Conservation (phyloP, 2,888 invertebrate species). For the Melolontha melolontha region DNA sequence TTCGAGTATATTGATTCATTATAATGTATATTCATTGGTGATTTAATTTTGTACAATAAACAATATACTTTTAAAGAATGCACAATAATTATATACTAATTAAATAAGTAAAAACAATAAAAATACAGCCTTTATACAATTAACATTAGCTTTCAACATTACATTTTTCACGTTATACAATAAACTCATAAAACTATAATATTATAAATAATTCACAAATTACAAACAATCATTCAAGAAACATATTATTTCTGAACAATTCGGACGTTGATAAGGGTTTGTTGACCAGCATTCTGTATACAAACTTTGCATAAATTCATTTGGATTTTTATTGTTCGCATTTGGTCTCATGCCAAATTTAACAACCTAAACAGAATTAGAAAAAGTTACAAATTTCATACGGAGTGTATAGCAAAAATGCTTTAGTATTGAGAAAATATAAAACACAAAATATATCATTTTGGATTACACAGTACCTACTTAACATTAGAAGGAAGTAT, state of each 20-base stretch:
- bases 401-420: neutral
- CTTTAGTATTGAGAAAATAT: neutral
- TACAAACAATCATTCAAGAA: neutral
- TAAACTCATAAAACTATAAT: neutral
- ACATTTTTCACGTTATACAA: neutral
- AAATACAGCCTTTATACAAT: neutral
- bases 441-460: neutral
- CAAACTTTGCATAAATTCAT: constrained; percentile 38
- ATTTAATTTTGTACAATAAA: no score
- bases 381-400: neutral
- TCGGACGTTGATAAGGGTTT: constrained; percentile 40
- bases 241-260: constrained; percentile 16
- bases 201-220: neutral
- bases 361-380: constrained; percentile 42
- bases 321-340: neutral
- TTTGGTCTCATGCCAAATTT: constrained; percentile 46
- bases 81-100: no score
- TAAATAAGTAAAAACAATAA: constrained; percentile 3
- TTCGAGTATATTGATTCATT: no score
- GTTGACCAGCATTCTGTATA: constrained; percentile 46
- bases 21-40: no score
- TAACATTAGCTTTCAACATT: neutral
- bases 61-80: no score
- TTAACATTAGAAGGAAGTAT: no score
- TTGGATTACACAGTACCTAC: no score